Evolutionary conservation across 2,113 vertebrate genomes (phyloP), one percentile per base, ranked within the genome.

Genomic region (Oryzias celebensis): DNA sequence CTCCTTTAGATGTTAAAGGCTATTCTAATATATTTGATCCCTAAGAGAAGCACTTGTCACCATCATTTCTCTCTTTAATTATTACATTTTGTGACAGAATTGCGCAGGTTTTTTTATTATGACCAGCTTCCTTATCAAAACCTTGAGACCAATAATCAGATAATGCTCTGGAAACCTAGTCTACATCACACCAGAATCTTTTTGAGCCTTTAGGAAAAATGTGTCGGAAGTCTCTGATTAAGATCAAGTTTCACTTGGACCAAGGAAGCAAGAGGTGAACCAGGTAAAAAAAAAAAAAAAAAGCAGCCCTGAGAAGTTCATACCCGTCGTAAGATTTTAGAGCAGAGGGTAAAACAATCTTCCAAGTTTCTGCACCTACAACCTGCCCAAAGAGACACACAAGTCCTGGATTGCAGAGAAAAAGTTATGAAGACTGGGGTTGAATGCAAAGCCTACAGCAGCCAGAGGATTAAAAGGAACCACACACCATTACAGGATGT

Each of bases 381-480:
- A 56, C 24, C 4, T 16, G 45, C 2, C 12, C 56, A 54, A 1
- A 36, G 52, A 53, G 51, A 58, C 17, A 65, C 49, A 62, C 17
- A 7, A 64, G 84, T 73, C 68, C 41, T 46, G 65, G 54, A 61
- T 59, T 57, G 62, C 55, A 71, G 46, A 79, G 76, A 7, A 66
- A 70, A 50, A 50, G 0, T 51, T 3, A 51, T 62, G 58, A 67
- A 51, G 48, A 71, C 46, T 53, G 57, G 55, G 65, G 71, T 69
- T 62, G 52, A 69, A 47, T 52, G 51, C 20, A 45, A 75, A 76
- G 78, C 87, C 79, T 82, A 63, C 67, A 80, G 81, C 46, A 24
- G 72, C 75, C 78, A 71, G 44, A 23, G 75, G 80, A 84, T 83
- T 74, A 82, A 54, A 87, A 48, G 50, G 23, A 80, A 83, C 44